Evolutionary conservation across 2,797 vertebrate species (phyloP), one percentile per base, ranked within the genome.

Genomic region (Anabacerthia variegaticeps): DNA sequence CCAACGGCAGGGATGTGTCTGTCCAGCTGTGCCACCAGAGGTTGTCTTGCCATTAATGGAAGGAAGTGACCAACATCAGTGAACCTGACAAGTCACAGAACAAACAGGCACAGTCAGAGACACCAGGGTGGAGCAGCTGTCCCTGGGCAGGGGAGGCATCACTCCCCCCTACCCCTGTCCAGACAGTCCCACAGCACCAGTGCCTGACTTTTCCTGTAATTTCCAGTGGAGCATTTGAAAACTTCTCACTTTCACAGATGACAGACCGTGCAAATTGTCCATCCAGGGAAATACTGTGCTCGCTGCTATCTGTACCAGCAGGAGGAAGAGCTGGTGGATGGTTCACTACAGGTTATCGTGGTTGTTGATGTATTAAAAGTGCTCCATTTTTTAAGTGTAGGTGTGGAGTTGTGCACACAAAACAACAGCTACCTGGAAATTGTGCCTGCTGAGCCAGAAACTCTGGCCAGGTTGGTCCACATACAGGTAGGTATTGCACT

Each of bases 311-410:
- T 24, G 36, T 20, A 32, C 37, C 48, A 54, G n/a, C n/a, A 77
- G 75, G 19, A 87, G 52, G 44, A 61, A 87, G 19, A 46, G 41
- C 34, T 24, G 14, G 20, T 3, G 41, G n/a, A 34, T 44, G n/a
- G 72, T 75, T 92, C 63, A 26, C 14, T 6, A 36, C 10, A 12
- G 65, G 4, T 61, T 28, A 14, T 14, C 0, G 0, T 67, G 43
- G 39, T 54, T 61, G 37, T 6, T 41, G 61, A 26, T 5, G 21
- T 9, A 8, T 23, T 63, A 65, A 89, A 85, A 19, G 27, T 59
- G 32, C 46, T 34, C 30, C 3, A 1, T 21, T 41, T 68, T 73
- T 67, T 51, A 68, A 26, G 15, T 6, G 26, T 8, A 63, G 37
- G 32, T 37, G 23, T 1, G 18, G 59, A 88, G 26, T 0, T 14